Evolutionary conservation across 2,888 invertebrate species (phyloP), one percentile per base, ranked within the genome.

Genomic region (Tineola bisselliella): DNA sequence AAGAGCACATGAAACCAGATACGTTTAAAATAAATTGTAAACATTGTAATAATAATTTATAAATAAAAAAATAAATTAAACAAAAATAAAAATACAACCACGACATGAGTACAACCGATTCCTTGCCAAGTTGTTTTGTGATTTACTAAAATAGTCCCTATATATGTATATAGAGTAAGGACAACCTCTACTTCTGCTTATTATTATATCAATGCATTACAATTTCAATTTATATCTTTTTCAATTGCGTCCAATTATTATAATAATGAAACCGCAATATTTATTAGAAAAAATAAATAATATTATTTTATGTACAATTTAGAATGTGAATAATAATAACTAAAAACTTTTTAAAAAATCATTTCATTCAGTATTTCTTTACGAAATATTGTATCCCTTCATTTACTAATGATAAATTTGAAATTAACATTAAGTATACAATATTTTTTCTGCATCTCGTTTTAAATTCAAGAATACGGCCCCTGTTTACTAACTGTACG

Each of bases 401-500:
- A n/a, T n/a, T n/a, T n/a, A n/a, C n/a, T n/a, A n/a, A n/a, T n/a
- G n/a, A n/a, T n/a, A 25, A 25, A 25, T 6, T 6, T 25, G 25
- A 25, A 25, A 25, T 4, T 6, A 6, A 2, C 4, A 25, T 25
- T 25, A 25, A 25, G 6, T 25, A n/a, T 6, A 25, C 6, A 6
- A 2, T 6, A 25, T 6, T 25, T 4, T 25, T 25, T 4, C 2
- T 4, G 2, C n/a, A 38, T 38, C 10, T 38, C 48, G 13, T 48
- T 48, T 48, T 2, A 17, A 48, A 48, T 48, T 17, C 13, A 48
- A 48, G 48, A 48, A 15, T 48, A 13, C 6, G 48, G 12, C 15
- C 15, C 15, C 17, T 60, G 60, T 60, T 60, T 60, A 60, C 60
- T 48, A 18, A 60, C 44, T 44, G 48, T 25, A 17, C 30, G 25